Evolutionary conservation across 2,888 invertebrate species (phyloP).

Genomic region (Hydrotaea diabolus): DNA sequence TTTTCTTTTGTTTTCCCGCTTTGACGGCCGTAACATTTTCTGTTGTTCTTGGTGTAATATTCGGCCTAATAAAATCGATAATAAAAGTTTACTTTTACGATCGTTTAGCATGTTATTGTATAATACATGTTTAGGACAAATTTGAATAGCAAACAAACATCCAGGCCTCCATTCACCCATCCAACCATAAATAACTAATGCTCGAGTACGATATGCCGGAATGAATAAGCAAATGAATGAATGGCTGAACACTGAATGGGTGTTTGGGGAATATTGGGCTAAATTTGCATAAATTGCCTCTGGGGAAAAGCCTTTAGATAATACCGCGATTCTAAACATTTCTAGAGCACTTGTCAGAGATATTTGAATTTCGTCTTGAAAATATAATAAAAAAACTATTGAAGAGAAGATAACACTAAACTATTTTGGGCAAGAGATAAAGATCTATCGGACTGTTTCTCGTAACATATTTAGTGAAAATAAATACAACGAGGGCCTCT

Average conservation of each 20-base stretch:
- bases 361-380: too few species aligned
- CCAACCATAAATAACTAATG: neutral
- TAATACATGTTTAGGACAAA: constrained; percentile 42
- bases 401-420: too few species aligned
- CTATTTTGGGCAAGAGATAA: too few species aligned
- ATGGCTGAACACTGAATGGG: too few species aligned
- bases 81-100: constrained; percentile 57
- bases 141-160: constrained; percentile 50
- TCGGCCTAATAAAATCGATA: constrained; percentile 3
- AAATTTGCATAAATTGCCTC: neutral
- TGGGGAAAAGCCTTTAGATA: too few species aligned
- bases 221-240: too few species aligned
- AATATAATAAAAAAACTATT: too few species aligned
- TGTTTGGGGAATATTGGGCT: neutral
- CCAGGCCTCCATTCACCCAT: neutral
- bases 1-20: neutral
- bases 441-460: too few species aligned
- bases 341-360: too few species aligned
- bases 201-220: neutral
- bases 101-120: constrained; percentile 48
- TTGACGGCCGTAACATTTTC: constrained; percentile 23
- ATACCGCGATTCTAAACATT: too few species aligned
- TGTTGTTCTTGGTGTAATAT: neutral
- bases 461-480: too few species aligned
- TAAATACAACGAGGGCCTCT: too few species aligned